These are phyloP conservation scores for Actinopyga echinites DNA, from an alignment of 53 echinoderm and acorn worm genomes.

Conservation along the genomic window DNA sequence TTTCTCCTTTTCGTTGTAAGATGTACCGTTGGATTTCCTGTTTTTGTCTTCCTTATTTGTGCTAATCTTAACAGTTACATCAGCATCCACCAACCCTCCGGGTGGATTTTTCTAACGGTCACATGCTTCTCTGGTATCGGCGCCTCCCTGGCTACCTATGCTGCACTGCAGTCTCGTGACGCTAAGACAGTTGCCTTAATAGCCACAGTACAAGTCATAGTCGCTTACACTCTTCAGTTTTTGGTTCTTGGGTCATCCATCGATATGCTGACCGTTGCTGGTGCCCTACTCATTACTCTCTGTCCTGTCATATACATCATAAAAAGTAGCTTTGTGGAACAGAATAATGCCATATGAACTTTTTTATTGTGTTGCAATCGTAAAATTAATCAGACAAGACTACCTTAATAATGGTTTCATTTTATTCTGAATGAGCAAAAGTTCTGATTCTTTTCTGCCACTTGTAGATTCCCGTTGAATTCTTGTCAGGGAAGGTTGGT, in stretches of 20 bases:
- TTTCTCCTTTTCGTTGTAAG: constrained; percentile 14
- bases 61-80: not conserved
- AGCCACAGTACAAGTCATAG: constrained; percentile 2
- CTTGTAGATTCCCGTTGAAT: too few relatives aligned
- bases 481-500: too few relatives aligned
- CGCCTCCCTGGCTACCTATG: not conserved
- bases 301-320: not conserved
- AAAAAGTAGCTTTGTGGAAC: not conserved
- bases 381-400: too few relatives aligned
- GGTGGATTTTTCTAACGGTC: not conserved
- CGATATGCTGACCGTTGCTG: constrained; percentile 2
- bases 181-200: constrained; percentile 10
- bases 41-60: not conserved
- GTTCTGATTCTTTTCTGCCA: too few relatives aligned
- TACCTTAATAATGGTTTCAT: too few relatives aligned
- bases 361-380: too few relatives aligned
- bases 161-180: constrained; percentile 20
- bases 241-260: not conserved
- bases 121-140: not conserved
- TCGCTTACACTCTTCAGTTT: not conserved
- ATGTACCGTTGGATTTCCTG: constrained; percentile 9
- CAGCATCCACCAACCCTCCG: not conserved
- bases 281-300: not conserved
- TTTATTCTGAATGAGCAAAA: too few relatives aligned
- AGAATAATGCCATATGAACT: too few relatives aligned